Base-by-base conservation (phyloP, 2,888 invertebrate species). In the Timema cristinae region DNA sequence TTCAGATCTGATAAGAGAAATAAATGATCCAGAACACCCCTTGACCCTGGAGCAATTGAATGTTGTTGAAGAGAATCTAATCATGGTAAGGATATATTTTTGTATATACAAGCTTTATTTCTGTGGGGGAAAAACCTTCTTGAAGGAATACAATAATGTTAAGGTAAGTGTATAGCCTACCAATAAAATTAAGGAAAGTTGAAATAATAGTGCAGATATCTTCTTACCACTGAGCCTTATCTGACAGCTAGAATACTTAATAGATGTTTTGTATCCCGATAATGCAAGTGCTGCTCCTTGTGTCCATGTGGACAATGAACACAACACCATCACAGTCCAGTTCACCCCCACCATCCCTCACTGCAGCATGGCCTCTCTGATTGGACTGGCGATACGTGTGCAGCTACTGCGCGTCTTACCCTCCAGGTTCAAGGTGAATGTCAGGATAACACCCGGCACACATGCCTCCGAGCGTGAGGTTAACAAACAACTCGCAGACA, bases 341-440 rank as follows among this genome's bases (percentile, higher is more conserved):
- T 99, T 97, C 82, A 98, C 98, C 0, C 99, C 99, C 0, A 99
- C 99, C 0, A 98, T 99, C 78, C 98, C 98, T 0, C 98, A 99
- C 79, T 99, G 99, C 79, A 97, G 97, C 78, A 97, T 98, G 97
- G 98, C 98, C 2, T 97, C 98, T 0, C 83, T 99, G 54, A 97
- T 89, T 76, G 94, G 98, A 2, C 85, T 99, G 0, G 94, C 96
- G 0, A 97, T 99, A 77, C 85, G 95, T 66, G 97, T 98, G 0
- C 95, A 97, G 80, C 84, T 99, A 7, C 84, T 97, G 48, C 86
- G 98, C 73, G 90, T 92, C 0, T 82, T 97, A 7, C 96, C 97
- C 0, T 84, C 90, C 9, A 86, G 73, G 68, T 94, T 94, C 80
- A 93, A 97, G 85, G 93, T 97, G 2, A 89, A 88, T 7, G 96